phyloP scores from a whole-genome alignment of 2,888 invertebrate genomes.

The Lasioglossum vierecki region DNA sequence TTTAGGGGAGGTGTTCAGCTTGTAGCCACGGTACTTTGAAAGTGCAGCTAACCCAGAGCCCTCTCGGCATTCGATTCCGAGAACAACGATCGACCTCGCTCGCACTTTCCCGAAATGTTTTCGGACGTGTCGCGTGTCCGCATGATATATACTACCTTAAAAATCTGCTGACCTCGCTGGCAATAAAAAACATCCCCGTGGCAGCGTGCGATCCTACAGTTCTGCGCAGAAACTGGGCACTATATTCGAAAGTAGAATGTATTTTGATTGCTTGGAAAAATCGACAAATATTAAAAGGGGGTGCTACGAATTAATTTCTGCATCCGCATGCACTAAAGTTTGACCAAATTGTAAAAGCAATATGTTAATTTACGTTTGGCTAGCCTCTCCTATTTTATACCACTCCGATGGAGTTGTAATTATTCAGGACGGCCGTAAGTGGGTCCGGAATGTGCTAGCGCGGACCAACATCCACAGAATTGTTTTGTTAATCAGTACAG shows the following conservation, averaged over 20 bases:
- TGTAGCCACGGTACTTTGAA: neutral
- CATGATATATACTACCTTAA: neutral
- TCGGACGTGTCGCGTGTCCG: neutral
- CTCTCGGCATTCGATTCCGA: neutral
- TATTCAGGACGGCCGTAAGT: neutral
- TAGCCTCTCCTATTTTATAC: neutral
- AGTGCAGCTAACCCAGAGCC: neutral
- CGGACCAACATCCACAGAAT: neutral
- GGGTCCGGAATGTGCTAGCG: neutral
- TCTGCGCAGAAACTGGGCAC: neutral
- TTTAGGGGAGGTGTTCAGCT: neutral
- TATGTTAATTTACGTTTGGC: neutral
- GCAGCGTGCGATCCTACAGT: neutral
- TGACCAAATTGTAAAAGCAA: neutral
- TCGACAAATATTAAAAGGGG: neutral
- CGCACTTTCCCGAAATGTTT: neutral
- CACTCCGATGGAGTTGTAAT: neutral
- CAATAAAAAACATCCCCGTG: neutral
- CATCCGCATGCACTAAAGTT: neutral
- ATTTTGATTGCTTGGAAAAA: neutral
- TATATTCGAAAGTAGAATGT: neutral
- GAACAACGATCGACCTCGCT: neutral
- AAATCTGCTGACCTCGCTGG: neutral
- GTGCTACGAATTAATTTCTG: neutral
- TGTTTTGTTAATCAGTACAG: constrained; percentile 10